Base-by-base conservation (phyloP, 1,140 invertebrate genomes). In the Bombus polaris region DNA sequence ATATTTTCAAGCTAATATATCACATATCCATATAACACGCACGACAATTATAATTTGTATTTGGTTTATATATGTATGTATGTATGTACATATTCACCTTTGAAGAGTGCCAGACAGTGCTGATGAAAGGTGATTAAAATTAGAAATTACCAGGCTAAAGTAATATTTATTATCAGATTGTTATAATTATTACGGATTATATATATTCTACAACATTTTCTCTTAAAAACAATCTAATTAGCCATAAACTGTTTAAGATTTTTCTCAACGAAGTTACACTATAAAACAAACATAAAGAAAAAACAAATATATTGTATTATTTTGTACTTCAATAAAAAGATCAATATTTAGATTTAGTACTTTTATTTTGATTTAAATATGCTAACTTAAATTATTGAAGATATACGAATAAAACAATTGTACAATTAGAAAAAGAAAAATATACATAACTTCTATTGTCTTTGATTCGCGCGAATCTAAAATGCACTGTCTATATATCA, bases 101-200 rank as follows among this genome's bases (percentile, higher is more conserved):
- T 25, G 12, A 57, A 57, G 13, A 22, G 37, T 18, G 10, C 12
- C 25, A 22, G 42, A 42, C 13, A n/a, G 22, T 6, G 10, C 12
- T 62, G 32, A 37, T 10, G n/a, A 62, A 70, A 84, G 53, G 25
- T 79, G n/a, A 68, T 47, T 79, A 84, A 84, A 84, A 84, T 79
- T 84, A 84, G 53, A 62, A 44, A 8, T 3, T 18, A n/a, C 37
- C n/a, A 78, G 71, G 75, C 65, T n/a, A 78, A 57, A 9, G 37
- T 65, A 75, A 42, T 66, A 10, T 39, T 66, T 53, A 83, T 32
- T 47, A n/a, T 53, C 47, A 22, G 47, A 22, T 22, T 53, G 47
- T 32, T 77, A 68, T 68, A 68, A 81, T 81, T 72, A 44, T 37
- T 35, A 18, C 18, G 28, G n/a, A 62, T 32, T 74, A 37, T 74